phyloP scores from a whole-genome alignment of 2,797 vertebrate species.

The Brachyrhaphis roseni region DNA sequence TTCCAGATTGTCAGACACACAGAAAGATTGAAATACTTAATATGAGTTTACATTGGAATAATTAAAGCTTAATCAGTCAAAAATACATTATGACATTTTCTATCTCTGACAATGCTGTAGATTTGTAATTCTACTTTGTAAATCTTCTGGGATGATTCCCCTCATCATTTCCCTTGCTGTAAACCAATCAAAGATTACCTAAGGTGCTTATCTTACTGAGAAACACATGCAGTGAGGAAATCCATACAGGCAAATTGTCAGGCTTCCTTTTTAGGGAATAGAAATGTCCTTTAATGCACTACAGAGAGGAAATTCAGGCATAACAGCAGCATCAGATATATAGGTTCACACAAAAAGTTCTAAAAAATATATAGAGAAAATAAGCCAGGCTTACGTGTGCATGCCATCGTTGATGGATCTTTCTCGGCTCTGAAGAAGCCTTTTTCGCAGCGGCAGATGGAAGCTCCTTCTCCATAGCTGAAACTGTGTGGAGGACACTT shows the following conservation, averaged over 20 bases:
- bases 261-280: neutral
- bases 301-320: no score
- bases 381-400: slow-evolving; percentile 83
- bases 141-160: slow-evolving; percentile 8
- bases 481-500: slow-evolving; percentile 94
- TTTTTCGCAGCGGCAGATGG: slow-evolving; percentile 90
- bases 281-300: no score
- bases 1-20: slow-evolving; percentile 17
- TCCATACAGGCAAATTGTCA: neutral
- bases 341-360: no score
- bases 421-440: slow-evolving; percentile 92
- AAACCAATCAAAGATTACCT: neutral
- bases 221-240: neutral
- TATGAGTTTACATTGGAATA: slow-evolving; percentile 32
- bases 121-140: slow-evolving; percentile 13
- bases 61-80: slow-evolving; percentile 18
- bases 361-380: no score
- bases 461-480: slow-evolving; percentile 86
- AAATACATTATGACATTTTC: slow-evolving; percentile 11
- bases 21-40: slow-evolving; percentile 23
- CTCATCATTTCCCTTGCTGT: slow-evolving; percentile 5
- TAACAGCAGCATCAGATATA: no score
- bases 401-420: slow-evolving; percentile 95
- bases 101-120: neutral
- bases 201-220: slow-evolving; percentile 2